phyloP scores from a whole-genome alignment of 2,888 invertebrate species.

The Stramonita haemastoma region DNA sequence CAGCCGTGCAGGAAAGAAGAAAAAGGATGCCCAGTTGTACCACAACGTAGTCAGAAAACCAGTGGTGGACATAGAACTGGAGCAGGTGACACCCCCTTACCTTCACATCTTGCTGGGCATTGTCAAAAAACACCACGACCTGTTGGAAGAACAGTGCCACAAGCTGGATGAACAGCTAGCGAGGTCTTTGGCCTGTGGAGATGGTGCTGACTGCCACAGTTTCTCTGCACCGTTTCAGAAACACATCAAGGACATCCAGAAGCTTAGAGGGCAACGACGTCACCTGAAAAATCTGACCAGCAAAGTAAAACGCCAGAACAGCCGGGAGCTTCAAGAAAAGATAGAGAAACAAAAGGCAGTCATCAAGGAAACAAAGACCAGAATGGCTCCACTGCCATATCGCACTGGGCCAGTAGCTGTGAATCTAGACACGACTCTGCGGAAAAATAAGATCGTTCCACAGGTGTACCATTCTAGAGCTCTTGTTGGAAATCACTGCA shows the following conservation, averaged over 20 bases:
- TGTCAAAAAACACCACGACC: constrained; percentile 5
- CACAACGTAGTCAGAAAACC: neutral
- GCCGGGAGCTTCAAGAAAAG: too few species aligned
- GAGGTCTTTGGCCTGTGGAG: neutral
- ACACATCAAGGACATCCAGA: neutral
- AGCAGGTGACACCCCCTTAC: constrained; percentile 7
- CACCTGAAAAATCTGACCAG: too few species aligned
- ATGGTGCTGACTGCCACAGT: neutral
- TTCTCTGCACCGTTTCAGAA: neutral
- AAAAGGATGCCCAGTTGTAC: neutral
- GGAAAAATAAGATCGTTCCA: too few species aligned
- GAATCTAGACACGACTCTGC: too few species aligned
- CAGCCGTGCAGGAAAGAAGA: neutral
- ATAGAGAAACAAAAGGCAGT: too few species aligned
- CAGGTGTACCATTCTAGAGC: too few species aligned
- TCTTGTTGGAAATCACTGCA: too few species aligned
- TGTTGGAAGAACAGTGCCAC: neutral
- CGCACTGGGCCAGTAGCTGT: too few species aligned
- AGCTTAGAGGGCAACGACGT: too few species aligned
- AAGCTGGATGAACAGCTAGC: neutral
- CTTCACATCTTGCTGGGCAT: constrained; percentile 22
- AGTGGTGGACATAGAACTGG: neutral
- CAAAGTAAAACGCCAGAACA: too few species aligned
- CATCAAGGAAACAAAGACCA: too few species aligned
- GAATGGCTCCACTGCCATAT: too few species aligned